Percentiles rank a stretch among this genome's conserved stretches.
These are phyloP conservation scores for Plagodis pulveraria DNA, from an alignment of 2,888 invertebrate genomes.

Conservation along the genomic window DNA sequence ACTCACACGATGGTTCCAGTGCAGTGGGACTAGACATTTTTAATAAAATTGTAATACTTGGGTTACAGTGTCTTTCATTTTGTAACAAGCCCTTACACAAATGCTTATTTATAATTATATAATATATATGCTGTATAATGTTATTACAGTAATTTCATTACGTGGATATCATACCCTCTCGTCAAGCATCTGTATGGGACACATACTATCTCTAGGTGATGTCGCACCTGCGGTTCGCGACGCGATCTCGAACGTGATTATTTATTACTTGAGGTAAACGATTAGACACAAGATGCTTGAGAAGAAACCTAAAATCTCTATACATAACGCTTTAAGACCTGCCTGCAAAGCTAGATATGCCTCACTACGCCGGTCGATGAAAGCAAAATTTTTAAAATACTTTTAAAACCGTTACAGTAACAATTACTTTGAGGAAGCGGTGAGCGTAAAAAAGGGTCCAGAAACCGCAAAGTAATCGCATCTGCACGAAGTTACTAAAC, in stretches of 20 bases:
- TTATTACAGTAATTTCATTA: conserved; percentile 85
- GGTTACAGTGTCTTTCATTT: conserved; percentile 87
- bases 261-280: conserved; percentile 48
- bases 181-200: conserved; percentile 73
- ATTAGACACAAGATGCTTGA: conserved; percentile 73
- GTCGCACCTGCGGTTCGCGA: conserved; percentile 19
- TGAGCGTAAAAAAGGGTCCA: conserved; percentile 83
- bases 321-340: conserved; percentile 81
- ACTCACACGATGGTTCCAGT: conserved; percentile 85
- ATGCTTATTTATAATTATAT: conserved; percentile 84
- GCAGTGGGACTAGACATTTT: conserved; percentile 89
- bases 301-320: conserved; percentile 82
- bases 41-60: conserved; percentile 85
- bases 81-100: conserved; percentile 87
- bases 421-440: conserved; percentile 81
- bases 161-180: conserved; percentile 80
- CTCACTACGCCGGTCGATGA: conserved; percentile 71
- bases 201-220: conserved; percentile 42
- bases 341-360: conserved; percentile 73
- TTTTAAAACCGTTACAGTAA: conserved; percentile 73
- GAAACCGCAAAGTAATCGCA: conserved; percentile 81
- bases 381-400: conserved; percentile 77
- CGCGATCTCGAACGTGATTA: conserved; percentile 32
- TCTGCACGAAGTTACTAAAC: conserved; percentile 73
- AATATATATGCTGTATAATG: conserved; percentile 79